Conservation (phyloP, 2,797 vertebrate species). For the Echeneis naucrates region DNA sequence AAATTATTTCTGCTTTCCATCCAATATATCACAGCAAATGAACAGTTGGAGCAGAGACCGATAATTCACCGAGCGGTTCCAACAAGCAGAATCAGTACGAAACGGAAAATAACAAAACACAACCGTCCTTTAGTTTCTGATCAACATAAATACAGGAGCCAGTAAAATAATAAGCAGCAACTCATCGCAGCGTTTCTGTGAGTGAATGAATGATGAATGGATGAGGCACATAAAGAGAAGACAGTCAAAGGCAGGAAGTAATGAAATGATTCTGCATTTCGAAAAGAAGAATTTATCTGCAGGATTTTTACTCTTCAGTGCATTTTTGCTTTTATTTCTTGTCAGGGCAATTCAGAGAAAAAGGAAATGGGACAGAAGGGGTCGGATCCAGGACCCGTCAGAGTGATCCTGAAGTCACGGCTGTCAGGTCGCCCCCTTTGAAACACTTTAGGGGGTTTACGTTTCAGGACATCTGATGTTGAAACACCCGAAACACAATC, state of each 20-base stretch:
- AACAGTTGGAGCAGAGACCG: constrained; percentile 26
- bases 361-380: no score
- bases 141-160: constrained; percentile 7
- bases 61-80: constrained; percentile 40
- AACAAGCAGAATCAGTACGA: constrained; percentile 11
- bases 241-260: not conserved
- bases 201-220: constrained; percentile 3
- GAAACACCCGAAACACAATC: no score
- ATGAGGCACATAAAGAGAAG: not conserved
- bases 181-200: not conserved
- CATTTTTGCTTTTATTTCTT: no score
- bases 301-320: not conserved
- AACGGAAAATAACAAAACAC: constrained; percentile 23
- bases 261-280: constrained; percentile 2
- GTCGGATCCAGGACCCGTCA: no score
- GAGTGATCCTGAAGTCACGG: no score
- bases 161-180: not conserved
- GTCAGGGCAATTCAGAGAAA: no score
- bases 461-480: no score
- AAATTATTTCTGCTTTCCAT: constrained; percentile 51
- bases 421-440: no score
- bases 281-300: not conserved
- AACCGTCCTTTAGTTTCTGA: constrained; percentile 9
- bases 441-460: no score
- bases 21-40: constrained; percentile 54